These are phyloP conservation scores for Sinocyclocheilus anophthalmus DNA, from an alignment of 2,113 vertebrate species.

Conservation along the genomic window DNA sequence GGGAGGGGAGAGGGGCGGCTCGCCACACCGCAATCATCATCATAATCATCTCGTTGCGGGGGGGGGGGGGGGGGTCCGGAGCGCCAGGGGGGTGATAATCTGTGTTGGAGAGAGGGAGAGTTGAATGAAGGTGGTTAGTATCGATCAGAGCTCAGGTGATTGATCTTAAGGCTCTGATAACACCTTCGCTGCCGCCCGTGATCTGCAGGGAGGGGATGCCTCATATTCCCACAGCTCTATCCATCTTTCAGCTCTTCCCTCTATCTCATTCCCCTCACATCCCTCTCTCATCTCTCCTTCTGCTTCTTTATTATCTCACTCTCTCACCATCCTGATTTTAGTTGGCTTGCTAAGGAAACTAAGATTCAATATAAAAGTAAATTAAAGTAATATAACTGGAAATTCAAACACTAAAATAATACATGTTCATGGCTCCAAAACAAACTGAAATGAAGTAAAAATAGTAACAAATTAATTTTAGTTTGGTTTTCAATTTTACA, in stretches of 20 bases:
- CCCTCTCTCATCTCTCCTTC: not conserved
- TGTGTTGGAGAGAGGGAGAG: constrained; percentile 68
- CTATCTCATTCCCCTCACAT: constrained; percentile 12
- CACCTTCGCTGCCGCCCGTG: constrained; percentile 13
- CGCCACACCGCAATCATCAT: constrained; percentile 54
- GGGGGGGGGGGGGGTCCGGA: constrained; percentile 49
- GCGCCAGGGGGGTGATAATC: constrained; percentile 63
- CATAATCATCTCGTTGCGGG: constrained; percentile 40
- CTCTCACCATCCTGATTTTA: not conserved
- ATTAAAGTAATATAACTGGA: not conserved
- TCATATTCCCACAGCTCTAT: constrained; percentile 29
- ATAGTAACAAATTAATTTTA: no score
- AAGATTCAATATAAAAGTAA: no score
- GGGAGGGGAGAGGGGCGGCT: constrained; percentile 1
- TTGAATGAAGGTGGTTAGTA: constrained; percentile 66
- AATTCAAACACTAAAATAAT: not conserved
- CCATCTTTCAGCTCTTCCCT: constrained; percentile 4
- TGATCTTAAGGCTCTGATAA: constrained; percentile 46
- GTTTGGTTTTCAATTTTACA: no score
- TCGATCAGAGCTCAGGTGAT: constrained; percentile 63
- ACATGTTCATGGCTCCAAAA: not conserved
- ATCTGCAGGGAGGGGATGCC: constrained; percentile 10
- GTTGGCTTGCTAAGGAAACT: not conserved
- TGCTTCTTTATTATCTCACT: not conserved
- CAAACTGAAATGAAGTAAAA: not conserved